Evolutionary conservation across 2,797 vertebrate genomes (phyloP), one percentile per base, ranked within the genome.

Genomic region (Australoheros facetus): DNA sequence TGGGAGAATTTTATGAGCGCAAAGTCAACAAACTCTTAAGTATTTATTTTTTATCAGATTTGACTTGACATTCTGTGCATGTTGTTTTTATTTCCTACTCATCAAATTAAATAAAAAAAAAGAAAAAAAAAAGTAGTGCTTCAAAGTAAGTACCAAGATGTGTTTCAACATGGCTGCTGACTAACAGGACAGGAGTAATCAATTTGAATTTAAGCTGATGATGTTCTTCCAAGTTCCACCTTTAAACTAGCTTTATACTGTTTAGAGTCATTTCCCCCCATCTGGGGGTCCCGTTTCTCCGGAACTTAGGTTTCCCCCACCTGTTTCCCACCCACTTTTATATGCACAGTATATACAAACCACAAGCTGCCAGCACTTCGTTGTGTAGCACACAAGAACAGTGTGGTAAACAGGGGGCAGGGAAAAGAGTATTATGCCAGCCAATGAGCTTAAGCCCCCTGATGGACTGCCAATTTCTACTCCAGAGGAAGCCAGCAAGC

Each of bases 401-500:
- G 9, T 1, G 62, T 51, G 10, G 23, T n/a, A n/a, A 69, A 51
- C 42, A 69, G 26, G 26, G 19, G 7, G 9, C 2, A 39, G 30
- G 11, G 11, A 45, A 72, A 72, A 16, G 5, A 0, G 6, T 54
- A 4, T 21, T 73, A n/a, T 73, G 56, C 39, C 56, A 59, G 53
- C 39, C 26, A 32, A 60, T 21, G 7, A 64, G 71, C 28, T 10
- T 34, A 45, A 19, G 8, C 8, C 9, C 53, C 10, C 8, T 34
- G 42, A 12, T 53, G 17, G 62, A 48, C 42, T 75, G 23, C 2
- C n/a, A 32, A 6, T 80, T 48, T 13, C 42, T 48, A 54, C 86
- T 78, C 73, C 56, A 89, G 89, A 78, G 75, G 83, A 87, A 85
- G 88, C 71, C 71, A 83, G 23, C 51, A 34, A 79, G 55, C 59